Percentiles rank a stretch among this genome's conserved stretches.
Evolutionary conservation across 2,888 invertebrate genomes (phyloP).

Genomic region (Hyppa rectilinea): DNA sequence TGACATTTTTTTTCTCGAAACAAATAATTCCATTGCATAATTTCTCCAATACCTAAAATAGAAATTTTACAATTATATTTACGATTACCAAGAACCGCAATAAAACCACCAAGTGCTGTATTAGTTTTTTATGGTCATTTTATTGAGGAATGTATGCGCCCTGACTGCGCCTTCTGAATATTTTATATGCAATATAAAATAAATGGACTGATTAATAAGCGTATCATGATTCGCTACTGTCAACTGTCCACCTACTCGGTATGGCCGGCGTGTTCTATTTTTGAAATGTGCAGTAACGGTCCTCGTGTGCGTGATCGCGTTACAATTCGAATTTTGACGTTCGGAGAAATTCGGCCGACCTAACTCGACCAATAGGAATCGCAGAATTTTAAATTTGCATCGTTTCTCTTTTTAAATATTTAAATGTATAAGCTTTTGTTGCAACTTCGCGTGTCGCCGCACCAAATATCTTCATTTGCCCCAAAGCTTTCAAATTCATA

Average conservation of each 20-base stretch:
- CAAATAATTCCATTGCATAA: conserved; percentile 23
- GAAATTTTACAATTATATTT: conserved; percentile 61
- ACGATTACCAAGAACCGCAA: conserved; percentile 65
- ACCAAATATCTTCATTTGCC: conserved; percentile 23
- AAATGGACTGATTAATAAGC: conserved; percentile 88
- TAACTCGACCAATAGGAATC: conserved; percentile 75
- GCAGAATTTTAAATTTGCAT: conserved; percentile 74
- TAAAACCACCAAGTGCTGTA: conserved; percentile 67
- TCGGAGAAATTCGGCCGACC: conserved; percentile 87
- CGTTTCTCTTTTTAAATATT: conserved; percentile 87
- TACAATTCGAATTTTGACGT: conserved; percentile 87
- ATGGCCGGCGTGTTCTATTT: conserved; percentile 90
- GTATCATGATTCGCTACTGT: conserved; percentile 84
- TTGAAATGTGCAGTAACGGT: conserved; percentile 90
- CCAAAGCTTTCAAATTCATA: conserved; percentile 44
- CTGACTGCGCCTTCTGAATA: conserved; percentile 79
- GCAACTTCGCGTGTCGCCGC: conserved; percentile 66
- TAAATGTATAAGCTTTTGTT: conserved; percentile 73
- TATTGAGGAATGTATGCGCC: conserved; percentile 78
- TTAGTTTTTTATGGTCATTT: conserved; percentile 76
- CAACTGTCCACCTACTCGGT: conserved; percentile 83
- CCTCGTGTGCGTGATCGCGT: conserved; percentile 86
- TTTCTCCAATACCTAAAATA: conserved; percentile 39
- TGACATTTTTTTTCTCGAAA: conserved; percentile 14
- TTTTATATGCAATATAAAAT: conserved; percentile 87